These are phyloP conservation scores for Carapus acus DNA, from an alignment of 2,797 vertebrate genomes.

Conservation along the genomic window DNA sequence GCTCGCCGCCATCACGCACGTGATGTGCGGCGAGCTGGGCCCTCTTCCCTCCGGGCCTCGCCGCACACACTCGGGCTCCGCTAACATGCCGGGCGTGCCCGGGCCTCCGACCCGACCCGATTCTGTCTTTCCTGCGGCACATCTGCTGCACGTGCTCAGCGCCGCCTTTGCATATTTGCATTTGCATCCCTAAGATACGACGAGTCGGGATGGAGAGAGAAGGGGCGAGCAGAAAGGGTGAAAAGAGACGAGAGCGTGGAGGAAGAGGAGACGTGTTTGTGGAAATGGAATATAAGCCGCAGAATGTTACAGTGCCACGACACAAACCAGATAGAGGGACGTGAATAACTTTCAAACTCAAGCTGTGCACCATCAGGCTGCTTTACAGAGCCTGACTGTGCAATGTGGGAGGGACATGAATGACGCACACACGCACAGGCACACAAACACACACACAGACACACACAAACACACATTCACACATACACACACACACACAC, in stretches of 20 bases:
- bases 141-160: constrained; percentile 62
- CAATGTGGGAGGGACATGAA: no score
- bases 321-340: constrained; percentile 1
- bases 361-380: no score
- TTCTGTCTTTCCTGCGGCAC: constrained; percentile 72
- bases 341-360: constrained; percentile 13
- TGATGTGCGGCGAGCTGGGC: constrained; percentile 47
- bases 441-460: no score
- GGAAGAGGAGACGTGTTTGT: constrained; percentile 17
- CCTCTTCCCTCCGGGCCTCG: constrained; percentile 54
- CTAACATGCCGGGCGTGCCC: constrained; percentile 60
- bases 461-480: no score
- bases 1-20: constrained; percentile 6
- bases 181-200: constrained; percentile 57
- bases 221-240: constrained; percentile 5
- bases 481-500: no score
- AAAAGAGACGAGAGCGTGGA: constrained; percentile 10
- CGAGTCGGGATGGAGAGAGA: constrained; percentile 16
- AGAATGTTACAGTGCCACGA: no score
- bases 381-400: no score
- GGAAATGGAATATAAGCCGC: neutral
- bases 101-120: constrained; percentile 59
- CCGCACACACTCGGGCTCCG: constrained; percentile 64
- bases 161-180: constrained; percentile 71
- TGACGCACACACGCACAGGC: no score